These are phyloP conservation scores for Engraulis encrasicolus DNA, from an alignment of 2,113 vertebrate species.

Conservation along the genomic window DNA sequence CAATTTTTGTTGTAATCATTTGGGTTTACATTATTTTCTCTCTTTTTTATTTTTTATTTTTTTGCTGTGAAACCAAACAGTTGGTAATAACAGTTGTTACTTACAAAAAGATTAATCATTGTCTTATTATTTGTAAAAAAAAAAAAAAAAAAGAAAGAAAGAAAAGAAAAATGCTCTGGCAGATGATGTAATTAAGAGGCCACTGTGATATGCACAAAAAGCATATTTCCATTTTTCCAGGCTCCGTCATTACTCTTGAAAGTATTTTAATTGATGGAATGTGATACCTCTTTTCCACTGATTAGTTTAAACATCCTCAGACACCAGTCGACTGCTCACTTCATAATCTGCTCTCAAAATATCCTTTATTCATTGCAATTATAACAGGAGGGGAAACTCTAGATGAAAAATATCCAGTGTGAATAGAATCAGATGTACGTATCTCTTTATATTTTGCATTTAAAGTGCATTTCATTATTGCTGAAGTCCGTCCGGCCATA, in stretches of 20 bases:
- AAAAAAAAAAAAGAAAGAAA: no score
- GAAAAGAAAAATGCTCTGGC: not conserved
- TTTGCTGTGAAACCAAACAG: not conserved
- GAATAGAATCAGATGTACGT: not conserved
- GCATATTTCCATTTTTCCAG: not conserved
- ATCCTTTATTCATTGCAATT: not conserved
- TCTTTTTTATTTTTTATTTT: no score
- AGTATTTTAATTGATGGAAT: not conserved
- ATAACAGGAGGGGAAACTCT: not conserved
- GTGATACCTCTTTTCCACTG: not conserved
- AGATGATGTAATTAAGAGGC: not conserved
- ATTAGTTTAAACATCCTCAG: not conserved
- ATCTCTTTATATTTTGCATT: not conserved
- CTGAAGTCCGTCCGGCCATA: not conserved
- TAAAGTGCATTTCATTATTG: not conserved
- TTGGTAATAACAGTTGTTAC: not conserved
- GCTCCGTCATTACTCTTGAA: not conserved
- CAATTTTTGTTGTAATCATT: not conserved
- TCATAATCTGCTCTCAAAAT: not conserved
- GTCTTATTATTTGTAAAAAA: not conserved
- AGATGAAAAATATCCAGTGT: not conserved
- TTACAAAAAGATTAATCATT: not conserved
- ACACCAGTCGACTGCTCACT: not conserved
- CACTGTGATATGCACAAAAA: not conserved
- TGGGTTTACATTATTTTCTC: not conserved